Evolutionary conservation across 2,113 vertebrate genomes (phyloP).

Genomic region (Dicrurus megarhynchus): DNA sequence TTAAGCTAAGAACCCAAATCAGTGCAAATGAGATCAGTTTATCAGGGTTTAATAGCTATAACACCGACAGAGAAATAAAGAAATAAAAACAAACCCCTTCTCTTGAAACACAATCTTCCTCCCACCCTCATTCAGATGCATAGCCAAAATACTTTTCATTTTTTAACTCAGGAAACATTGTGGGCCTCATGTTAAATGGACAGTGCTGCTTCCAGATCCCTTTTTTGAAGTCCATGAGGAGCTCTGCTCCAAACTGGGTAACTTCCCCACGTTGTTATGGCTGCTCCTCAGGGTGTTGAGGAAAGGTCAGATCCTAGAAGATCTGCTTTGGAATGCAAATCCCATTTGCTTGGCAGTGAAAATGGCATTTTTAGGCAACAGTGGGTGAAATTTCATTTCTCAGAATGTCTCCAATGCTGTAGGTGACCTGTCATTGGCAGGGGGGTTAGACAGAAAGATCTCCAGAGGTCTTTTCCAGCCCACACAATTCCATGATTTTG

Average conservation of each 20-base stretch:
- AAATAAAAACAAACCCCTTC: background rate
- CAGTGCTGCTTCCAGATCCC: background rate
- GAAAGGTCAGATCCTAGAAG: background rate
- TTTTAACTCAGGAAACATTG: conserved; percentile 46
- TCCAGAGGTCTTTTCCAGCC: background rate
- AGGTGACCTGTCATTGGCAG: background rate
- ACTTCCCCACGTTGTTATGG: background rate
- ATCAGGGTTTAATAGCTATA: conserved; percentile 39
- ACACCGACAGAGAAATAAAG: background rate
- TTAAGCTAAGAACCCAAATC: conserved; percentile 17
- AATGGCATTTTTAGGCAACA: background rate
- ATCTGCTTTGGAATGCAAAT: background rate
- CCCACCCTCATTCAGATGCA: background rate
- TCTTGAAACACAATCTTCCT: background rate
- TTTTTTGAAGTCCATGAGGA: background rate
- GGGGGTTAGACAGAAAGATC: background rate
- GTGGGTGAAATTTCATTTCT: background rate
- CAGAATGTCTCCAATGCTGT: background rate
- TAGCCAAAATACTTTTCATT: conserved; percentile 43
- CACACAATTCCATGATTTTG: background rate
- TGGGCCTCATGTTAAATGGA: background rate
- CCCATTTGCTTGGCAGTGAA: background rate
- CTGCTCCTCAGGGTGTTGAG: background rate
- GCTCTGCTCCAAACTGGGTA: background rate
- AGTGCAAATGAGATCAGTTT: conserved; percentile 34